Base-by-base conservation (phyloP, 2,113 vertebrate species). In the Caloenas nicobarica region DNA sequence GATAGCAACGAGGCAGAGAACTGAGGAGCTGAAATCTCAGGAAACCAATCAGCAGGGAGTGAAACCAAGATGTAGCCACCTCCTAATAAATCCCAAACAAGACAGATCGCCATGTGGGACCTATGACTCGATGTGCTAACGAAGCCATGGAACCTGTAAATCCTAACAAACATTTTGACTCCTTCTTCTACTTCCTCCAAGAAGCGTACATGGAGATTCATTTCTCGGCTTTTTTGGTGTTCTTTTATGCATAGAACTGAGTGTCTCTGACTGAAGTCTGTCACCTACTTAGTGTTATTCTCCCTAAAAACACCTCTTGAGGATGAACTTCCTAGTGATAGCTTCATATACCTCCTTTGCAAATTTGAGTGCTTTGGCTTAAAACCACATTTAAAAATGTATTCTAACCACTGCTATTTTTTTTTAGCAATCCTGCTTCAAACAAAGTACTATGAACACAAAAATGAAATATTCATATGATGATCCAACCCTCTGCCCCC, bases 21-120 rank as follows among this genome's bases (percentile, higher is more conserved):
- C 77, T 28, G 57, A 95, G 82, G 80, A 93, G 46, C 54, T 84
- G 72, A 86, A 91, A 89, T 71, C 60, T 81, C 77, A 92, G 73
- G 22, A 91, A 92, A 84, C 60, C 61, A 74, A 84, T 38, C 70
- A 94, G 66, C 53, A 68, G 53, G 53, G 36, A 91, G 25, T 31
- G 28, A 94, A 73, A 86, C 19, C 46, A 88, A 69, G 61, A 82
- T 9, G 66, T 23, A 88, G 38, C 31, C 36, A 80, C 54, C 17
- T 77, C 72, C 48, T 90, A 40, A 57, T 70, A 84, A 85, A 85
- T 80, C 62, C 54, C 79, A 88, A 31, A 72, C 1, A 53, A 82
- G 86, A 77, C 40, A 88, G 24, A 83, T 61, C 50, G 53, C 62
- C 40, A 57, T 1, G 22, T 78, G 87, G 76, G 60, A 83, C 28